Conservation (phyloP, 1,140 invertebrate species). For the Drosophila yakuba region DNA sequence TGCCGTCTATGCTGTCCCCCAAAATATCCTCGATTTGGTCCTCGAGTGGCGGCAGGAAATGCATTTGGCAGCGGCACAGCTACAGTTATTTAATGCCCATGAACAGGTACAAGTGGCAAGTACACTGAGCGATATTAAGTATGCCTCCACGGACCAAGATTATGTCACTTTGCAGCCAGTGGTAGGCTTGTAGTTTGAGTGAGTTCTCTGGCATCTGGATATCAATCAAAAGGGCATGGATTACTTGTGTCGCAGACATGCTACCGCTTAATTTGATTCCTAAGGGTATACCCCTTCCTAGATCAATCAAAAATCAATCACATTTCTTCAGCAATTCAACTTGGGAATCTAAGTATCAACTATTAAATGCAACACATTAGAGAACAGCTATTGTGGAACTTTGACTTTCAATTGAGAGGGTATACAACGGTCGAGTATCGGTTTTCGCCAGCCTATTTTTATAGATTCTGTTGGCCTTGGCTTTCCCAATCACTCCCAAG, state of each 20-base stretch:
- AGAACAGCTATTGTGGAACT: no score
- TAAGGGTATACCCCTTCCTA: not conserved
- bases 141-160: no score
- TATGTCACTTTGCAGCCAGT: slow-evolving; percentile 51
- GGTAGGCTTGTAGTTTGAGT: no score
- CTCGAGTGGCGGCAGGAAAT: slow-evolving; percentile 47
- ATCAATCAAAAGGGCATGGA: slow-evolving; percentile 27
- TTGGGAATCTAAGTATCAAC: not conserved
- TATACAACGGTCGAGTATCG: not conserved
- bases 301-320: not conserved
- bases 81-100: slow-evolving; percentile 67
- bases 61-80: slow-evolving; percentile 64
- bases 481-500: no score
- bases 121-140: not conserved
- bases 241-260: slow-evolving; percentile 6
- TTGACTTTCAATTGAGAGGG: not conserved
- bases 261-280: not conserved
- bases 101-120: not conserved
- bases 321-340: no score
- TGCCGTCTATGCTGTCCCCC: not conserved
- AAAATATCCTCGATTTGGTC: slow-evolving; percentile 7
- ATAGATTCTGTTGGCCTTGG: slow-evolving; percentile 1
- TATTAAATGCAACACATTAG: not conserved
- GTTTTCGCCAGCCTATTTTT: no score
- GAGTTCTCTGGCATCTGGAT: not conserved